phyloP scores from a whole-genome alignment of 2,888 invertebrate genomes.

The Andrena haemorrhoa region DNA sequence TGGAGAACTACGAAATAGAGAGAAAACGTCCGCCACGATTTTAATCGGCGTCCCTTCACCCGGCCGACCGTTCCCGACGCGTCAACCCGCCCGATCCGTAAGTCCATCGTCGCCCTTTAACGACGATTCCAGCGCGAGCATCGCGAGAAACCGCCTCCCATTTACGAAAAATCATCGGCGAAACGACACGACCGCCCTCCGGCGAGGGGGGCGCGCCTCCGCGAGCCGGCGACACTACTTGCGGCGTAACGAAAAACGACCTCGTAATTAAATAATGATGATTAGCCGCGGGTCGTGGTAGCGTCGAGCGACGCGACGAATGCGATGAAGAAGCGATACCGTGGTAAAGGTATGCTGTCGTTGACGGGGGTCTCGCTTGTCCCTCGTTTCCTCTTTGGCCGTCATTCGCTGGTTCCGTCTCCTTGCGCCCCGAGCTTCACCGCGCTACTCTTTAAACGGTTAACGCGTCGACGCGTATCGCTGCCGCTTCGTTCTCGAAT shows the following conservation, averaged over 20 bases:
- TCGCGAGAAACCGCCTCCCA: conserved; percentile 15
- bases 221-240: conserved; percentile 54
- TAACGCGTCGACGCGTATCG: conserved; percentile 24
- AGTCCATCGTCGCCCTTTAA: conserved; percentile 4
- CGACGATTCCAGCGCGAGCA: not conserved
- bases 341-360: conserved; percentile 78
- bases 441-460: conserved; percentile 9
- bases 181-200: not conserved
- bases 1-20: conserved; percentile 41
- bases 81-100: not conserved
- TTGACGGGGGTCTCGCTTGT: conserved; percentile 74
- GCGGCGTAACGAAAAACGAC: conserved; percentile 71
- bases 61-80: not conserved
- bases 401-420: conserved; percentile 23
- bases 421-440: conserved; percentile 19
- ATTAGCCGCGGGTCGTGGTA: conserved; percentile 77
- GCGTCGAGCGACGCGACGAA: conserved; percentile 79
- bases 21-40: conserved; percentile 4
- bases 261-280: conserved; percentile 82
- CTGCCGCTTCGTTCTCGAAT: conserved; percentile 6
- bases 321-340: conserved; percentile 82
- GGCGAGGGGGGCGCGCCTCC: conserved; percentile 38
- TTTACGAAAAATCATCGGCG: conserved; percentile 53
- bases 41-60: conserved; percentile 13
- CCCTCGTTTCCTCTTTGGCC: conserved; percentile 39